Conservation (phyloP, 2,113 vertebrate genomes). For the Tinamus guttatus region DNA sequence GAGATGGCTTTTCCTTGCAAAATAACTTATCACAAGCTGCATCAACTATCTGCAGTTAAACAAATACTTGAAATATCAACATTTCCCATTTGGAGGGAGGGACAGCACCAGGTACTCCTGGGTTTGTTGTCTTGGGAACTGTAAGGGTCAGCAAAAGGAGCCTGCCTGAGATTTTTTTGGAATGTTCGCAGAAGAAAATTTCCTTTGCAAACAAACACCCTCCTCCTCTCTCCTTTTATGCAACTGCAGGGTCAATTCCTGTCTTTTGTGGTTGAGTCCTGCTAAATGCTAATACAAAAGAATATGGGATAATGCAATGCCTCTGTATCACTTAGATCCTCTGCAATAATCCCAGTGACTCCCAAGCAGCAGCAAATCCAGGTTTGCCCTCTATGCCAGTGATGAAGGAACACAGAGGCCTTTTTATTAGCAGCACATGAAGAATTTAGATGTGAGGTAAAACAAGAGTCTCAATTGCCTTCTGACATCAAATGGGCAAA, state of each 20-base stretch:
- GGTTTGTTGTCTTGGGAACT: slow-evolving; percentile 44
- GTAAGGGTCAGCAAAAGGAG: not conserved
- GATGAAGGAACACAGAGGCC: not conserved
- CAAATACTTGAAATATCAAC: slow-evolving; percentile 67
- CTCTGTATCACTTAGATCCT: not conserved
- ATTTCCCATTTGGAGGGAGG: slow-evolving; percentile 17
- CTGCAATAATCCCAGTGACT: not conserved
- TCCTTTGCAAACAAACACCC: slow-evolving; percentile 37
- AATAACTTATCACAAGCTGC: slow-evolving; percentile 74
- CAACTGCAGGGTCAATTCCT: not conserved
- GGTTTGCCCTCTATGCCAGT: not conserved
- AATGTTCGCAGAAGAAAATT: not conserved
- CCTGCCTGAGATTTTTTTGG: slow-evolving; percentile 10
- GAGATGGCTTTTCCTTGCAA: slow-evolving; percentile 37
- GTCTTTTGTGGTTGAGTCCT: not conserved
- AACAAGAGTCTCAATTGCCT: not conserved
- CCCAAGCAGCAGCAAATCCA: not conserved
- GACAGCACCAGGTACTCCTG: slow-evolving; percentile 1
- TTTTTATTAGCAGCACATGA: not conserved
- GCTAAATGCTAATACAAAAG: not conserved
- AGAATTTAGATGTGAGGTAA: not conserved
- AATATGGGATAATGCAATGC: not conserved
- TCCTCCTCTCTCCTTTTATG: not conserved
- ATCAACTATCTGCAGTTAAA: slow-evolving; percentile 70
- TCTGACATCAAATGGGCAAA: not conserved